These are phyloP conservation scores for Phymanthus crucifer DNA, from an alignment of 92 coral and sea anemone species.

Conservation along the genomic window DNA sequence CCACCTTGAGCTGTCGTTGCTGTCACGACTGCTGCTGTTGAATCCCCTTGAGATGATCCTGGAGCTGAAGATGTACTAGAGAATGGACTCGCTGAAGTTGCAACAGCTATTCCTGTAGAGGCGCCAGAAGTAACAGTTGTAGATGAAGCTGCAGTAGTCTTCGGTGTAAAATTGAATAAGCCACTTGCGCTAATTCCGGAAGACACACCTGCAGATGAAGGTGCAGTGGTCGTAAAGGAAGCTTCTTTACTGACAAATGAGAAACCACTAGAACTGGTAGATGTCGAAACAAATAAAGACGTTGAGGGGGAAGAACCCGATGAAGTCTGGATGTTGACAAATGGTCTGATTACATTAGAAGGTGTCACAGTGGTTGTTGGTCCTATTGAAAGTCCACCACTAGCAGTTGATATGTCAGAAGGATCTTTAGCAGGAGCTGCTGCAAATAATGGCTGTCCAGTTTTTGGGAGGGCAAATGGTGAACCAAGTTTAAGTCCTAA, in stretches of 20 bases:
- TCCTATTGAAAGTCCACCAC: neutral
- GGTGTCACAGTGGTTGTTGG: neutral
- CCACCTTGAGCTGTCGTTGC: neutral
- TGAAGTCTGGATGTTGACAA: conserved; percentile 5
- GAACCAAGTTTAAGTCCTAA: neutral
- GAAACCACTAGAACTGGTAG: neutral
- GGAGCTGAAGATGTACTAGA: neutral
- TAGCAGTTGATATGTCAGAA: neutral
- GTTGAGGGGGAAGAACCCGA: neutral
- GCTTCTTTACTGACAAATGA: neutral
- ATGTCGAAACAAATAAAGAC: neutral
- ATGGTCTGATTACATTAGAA: conserved; percentile 11
- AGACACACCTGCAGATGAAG: conserved; percentile 3
- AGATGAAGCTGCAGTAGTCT: conserved; percentile 36
- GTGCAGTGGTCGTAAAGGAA: neutral
- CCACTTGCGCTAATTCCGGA: conserved; percentile 30
- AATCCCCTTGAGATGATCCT: neutral
- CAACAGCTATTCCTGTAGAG: neutral
- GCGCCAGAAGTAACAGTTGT: conserved; percentile 5
- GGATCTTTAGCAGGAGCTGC: neutral
- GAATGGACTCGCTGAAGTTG: neutral
- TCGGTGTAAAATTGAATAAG: conserved; percentile 23
- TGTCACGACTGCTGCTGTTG: neutral
- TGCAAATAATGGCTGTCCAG: conserved; percentile 1
- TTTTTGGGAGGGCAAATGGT: neutral